Percentiles rank a stretch among this genome's conserved stretches.
These are phyloP conservation scores for Hirtodrosophila duncani DNA, from an alignment of 2,888 invertebrate genomes.

Conservation along the genomic window DNA sequence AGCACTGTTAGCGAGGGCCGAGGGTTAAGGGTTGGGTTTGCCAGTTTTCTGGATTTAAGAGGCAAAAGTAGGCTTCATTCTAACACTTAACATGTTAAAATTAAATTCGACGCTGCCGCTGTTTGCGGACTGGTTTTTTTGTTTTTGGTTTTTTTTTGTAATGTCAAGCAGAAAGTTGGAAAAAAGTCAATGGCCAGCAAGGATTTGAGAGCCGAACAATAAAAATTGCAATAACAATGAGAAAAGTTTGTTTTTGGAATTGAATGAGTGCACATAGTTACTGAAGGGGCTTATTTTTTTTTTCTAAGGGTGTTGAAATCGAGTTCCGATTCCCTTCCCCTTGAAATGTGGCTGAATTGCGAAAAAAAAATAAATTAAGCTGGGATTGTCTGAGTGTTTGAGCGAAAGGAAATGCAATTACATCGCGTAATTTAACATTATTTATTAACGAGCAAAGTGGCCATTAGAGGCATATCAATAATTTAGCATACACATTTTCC, in stretches of 20 bases:
- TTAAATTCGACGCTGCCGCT: slow-evolving; percentile 50
- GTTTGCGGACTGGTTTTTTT: slow-evolving; percentile 6
- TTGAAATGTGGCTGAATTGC: slow-evolving; percentile 25
- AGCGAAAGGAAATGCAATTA: slow-evolving; percentile 28
- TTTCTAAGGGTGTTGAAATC: slow-evolving; percentile 43
- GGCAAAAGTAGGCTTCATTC: slow-evolving; percentile 65
- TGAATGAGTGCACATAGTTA: slow-evolving; percentile 67
- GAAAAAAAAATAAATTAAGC: slow-evolving; percentile 15
- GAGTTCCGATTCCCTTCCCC: slow-evolving; percentile 41
- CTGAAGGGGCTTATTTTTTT: slow-evolving; percentile 23
- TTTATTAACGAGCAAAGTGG: slow-evolving; percentile 13
- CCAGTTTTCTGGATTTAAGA: too few relatives aligned
- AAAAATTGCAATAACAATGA: slow-evolving; percentile 59
- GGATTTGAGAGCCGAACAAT: slow-evolving; percentile 12
- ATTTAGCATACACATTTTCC: too few relatives aligned
- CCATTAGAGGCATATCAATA: slow-evolving; percentile 15
- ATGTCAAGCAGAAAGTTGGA: slow-evolving; percentile 66
- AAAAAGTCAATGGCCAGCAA: slow-evolving; percentile 62
- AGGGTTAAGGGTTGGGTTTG: slow-evolving; percentile 5
- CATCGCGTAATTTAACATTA: slow-evolving; percentile 27
- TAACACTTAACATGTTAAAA: slow-evolving; percentile 69
- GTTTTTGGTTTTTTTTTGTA: slow-evolving; percentile 54
- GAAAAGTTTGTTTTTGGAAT: slow-evolving; percentile 62
- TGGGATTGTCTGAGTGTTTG: slow-evolving; percentile 5
- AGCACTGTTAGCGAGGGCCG: slow-evolving; percentile 13